These are phyloP conservation scores for Mus spretus DNA, from an alignment of 2,797 vertebrate genomes.

Conservation along the genomic window DNA sequence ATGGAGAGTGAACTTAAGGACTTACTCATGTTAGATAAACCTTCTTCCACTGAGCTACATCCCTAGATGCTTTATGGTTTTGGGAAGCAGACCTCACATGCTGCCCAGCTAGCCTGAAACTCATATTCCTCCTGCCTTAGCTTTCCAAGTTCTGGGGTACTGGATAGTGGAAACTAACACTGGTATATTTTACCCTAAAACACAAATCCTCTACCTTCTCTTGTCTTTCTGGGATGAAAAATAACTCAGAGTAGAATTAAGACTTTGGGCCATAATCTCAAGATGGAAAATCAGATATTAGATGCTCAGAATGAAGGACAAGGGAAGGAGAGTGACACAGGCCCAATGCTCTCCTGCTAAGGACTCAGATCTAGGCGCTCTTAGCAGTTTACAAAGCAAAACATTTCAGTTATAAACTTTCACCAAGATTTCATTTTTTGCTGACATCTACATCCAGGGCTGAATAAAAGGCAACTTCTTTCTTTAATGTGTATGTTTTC, in stretches of 20 bases:
- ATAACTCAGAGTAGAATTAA: constrained; percentile 36
- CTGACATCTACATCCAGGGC: constrained; percentile 36
- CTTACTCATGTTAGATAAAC: not conserved
- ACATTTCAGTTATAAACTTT: constrained; percentile 54
- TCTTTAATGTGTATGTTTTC: not conserved
- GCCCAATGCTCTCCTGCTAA: not conserved
- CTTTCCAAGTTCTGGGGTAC: not conserved
- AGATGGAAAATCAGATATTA: constrained; percentile 58
- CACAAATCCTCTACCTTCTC: not conserved
- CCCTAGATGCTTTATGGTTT: not conserved
- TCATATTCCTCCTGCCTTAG: not conserved
- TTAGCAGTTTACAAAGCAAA: constrained; percentile 48
- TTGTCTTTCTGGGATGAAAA: constrained; percentile 8
- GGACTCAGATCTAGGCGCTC: constrained; percentile 4
- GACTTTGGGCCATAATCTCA: not conserved
- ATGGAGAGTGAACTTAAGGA: not conserved
- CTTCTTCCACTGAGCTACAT: not conserved
- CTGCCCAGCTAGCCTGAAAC: not conserved
- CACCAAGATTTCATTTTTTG: constrained; percentile 22
- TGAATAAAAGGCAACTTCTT: constrained; percentile 30
- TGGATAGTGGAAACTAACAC: not conserved
- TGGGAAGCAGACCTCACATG: not conserved
- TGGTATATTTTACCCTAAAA: constrained; percentile 35
- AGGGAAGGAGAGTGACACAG: not conserved
- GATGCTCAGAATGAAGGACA: constrained; percentile 56